Evolutionary conservation across 2,797 vertebrate genomes (phyloP).

Genomic region (Oceanodroma leucorhoa): DNA sequence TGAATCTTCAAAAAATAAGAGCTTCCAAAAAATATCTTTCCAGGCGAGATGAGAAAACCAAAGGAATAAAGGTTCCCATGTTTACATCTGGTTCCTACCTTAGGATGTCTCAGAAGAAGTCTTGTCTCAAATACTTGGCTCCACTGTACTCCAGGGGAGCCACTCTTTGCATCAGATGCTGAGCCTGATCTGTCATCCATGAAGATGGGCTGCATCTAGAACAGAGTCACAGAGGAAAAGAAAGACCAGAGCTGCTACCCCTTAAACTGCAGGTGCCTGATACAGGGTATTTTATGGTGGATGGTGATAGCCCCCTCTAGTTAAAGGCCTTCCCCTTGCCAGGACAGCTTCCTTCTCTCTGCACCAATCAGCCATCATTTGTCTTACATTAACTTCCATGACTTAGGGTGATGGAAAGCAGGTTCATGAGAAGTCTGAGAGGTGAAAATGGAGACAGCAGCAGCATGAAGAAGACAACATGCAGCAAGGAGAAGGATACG

Average conservation of each 20-base stretch:
- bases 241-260: neutral
- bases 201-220: neutral
- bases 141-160: neutral
- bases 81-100: neutral
- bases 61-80: neutral
- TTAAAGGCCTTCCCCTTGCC: neutral
- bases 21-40: neutral
- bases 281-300: neutral
- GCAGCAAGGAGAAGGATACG: accelerated
- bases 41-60: neutral
- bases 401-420: neutral
- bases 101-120: neutral
- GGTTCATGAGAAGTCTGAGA: neutral
- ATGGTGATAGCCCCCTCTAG: accelerated
- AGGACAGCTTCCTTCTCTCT: neutral
- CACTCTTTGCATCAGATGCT: accelerated
- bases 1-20: neutral
- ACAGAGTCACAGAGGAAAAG: neutral
- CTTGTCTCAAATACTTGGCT: neutral
- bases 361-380: neutral
- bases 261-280: neutral
- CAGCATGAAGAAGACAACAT: neutral
- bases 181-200: neutral
- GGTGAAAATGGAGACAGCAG: neutral
- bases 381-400: neutral